These are phyloP conservation scores for Periophthalmodon schlosseri DNA, from an alignment of 2,113 vertebrate species.

Conservation along the genomic window DNA sequence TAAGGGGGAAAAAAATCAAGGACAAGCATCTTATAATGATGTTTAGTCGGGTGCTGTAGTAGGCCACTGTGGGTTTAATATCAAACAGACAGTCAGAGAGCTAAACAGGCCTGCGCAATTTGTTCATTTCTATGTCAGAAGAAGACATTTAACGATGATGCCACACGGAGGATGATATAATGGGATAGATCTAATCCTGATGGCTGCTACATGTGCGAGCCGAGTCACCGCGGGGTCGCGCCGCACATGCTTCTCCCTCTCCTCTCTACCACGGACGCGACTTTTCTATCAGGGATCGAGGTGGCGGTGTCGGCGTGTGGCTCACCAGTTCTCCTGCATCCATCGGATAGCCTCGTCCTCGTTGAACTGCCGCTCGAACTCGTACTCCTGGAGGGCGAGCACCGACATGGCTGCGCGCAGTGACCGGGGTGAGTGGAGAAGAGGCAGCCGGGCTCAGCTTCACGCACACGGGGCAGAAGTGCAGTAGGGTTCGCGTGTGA, in stretches of 20 bases:
- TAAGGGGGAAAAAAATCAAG: constrained; percentile 24
- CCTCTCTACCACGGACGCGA: too few relatives aligned
- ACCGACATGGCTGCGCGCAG: constrained; percentile 89
- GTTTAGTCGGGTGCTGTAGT: neutral
- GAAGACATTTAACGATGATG: constrained; percentile 33
- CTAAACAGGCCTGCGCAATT: constrained; percentile 27
- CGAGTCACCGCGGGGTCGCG: neutral
- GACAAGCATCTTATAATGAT: constrained; percentile 21
- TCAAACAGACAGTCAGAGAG: neutral
- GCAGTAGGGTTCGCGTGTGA: neutral
- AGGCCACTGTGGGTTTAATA: neutral
- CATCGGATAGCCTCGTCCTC: constrained; percentile 96
- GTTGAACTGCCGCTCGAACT: constrained; percentile 97
- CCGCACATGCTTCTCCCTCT: neutral
- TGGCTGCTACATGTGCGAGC: constrained; percentile 25
- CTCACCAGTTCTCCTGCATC: constrained; percentile 99
- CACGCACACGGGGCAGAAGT: neutral
- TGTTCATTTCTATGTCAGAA: neutral
- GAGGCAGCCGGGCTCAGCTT: neutral
- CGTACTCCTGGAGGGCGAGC: constrained; percentile 94
- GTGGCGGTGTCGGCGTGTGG: neutral
- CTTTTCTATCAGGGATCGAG: too few relatives aligned
- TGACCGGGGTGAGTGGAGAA: neutral
- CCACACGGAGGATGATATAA: constrained; percentile 32
- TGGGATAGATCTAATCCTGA: constrained; percentile 58